These are phyloP conservation scores for Atopsyche davidsoni DNA, from an alignment of 1,140 invertebrate species.

Conservation along the genomic window DNA sequence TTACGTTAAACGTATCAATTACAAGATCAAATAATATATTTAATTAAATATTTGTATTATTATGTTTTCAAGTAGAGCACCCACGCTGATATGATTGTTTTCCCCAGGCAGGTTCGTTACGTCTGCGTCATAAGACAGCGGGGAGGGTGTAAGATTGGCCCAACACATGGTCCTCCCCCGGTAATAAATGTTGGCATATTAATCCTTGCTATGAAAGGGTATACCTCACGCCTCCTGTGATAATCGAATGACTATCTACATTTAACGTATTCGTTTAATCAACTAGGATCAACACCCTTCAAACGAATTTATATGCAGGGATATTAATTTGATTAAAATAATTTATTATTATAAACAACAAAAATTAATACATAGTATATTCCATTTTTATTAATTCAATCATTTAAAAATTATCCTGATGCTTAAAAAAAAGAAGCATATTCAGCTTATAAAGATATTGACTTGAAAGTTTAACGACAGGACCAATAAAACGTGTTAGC, in stretches of 20 bases:
- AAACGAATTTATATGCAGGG: too few relatives aligned
- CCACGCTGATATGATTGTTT: slow-evolving; percentile 2
- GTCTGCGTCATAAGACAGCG: slow-evolving; percentile 18
- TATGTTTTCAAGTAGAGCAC: slow-evolving; percentile 21
- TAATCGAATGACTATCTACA: slow-evolving; percentile 31
- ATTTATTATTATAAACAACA: too few relatives aligned
- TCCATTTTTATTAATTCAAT: too few relatives aligned
- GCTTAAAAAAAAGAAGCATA: too few relatives aligned
- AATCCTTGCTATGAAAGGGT: slow-evolving; percentile 25
- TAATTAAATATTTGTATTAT: too few relatives aligned
- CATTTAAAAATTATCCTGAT: too few relatives aligned
- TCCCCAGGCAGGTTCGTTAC: slow-evolving; percentile 14
- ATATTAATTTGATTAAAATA: too few relatives aligned
- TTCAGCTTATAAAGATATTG: too few relatives aligned
- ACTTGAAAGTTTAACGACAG: too few relatives aligned
- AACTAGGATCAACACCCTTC: slow-evolving; percentile 7
- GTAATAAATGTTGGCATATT: slow-evolving; percentile 31
- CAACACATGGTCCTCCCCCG: slow-evolving; percentile 24
- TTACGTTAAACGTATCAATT: too few relatives aligned
- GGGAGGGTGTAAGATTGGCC: slow-evolving; percentile 17
- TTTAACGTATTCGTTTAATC: slow-evolving; percentile 15
- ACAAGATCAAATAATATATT: too few relatives aligned
- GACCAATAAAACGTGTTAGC: slow-evolving; percentile 6
- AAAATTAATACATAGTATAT: too few relatives aligned
- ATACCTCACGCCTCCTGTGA: slow-evolving; percentile 21